Percentiles rank a stretch among this genome's conserved stretches.
Evolutionary conservation across 2,888 invertebrate species (phyloP).

Genomic region (Catocala fraxini): DNA sequence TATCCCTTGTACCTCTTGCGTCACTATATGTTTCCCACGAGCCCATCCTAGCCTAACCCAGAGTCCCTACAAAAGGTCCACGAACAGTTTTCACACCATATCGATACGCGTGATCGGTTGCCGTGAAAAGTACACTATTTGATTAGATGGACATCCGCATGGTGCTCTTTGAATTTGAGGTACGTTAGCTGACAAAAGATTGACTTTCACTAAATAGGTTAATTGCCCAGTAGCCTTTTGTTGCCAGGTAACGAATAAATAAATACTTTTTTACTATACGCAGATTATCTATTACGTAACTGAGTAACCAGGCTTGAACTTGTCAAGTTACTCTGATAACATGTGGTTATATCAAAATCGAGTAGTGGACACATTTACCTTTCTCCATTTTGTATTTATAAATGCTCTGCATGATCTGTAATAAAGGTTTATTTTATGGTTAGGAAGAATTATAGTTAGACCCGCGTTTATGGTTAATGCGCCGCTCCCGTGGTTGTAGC

Average conservation of each 20-base stretch:
- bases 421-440: too few species aligned
- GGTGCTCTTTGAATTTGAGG: constrained; percentile 60
- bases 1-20: constrained; percentile 39
- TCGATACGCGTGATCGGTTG: constrained; percentile 69
- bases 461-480: too few species aligned
- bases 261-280: too few species aligned
- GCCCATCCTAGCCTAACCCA: constrained; percentile 77
- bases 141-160: constrained; percentile 65
- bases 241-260: background rate
- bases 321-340: too few species aligned
- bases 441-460: too few species aligned
- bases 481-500: too few species aligned
- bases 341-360: too few species aligned
- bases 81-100: constrained; percentile 79
- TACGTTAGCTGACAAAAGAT: constrained; percentile 55
- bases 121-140: constrained; percentile 68
- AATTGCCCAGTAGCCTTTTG: constrained; percentile 35
- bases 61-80: constrained; percentile 52
- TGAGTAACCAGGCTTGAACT: too few species aligned
- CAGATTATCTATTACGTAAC: too few species aligned
- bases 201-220: constrained; percentile 67
- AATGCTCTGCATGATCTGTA: too few species aligned
- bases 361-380: too few species aligned
- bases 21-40: constrained; percentile 72
- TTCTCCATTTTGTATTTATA: too few species aligned